A percentile compares a stretch with the other conserved stretches of the same genome.
Evolutionary conservation across 2,888 invertebrate species (phyloP).

Genomic region (Phlogophora meticulosa): DNA sequence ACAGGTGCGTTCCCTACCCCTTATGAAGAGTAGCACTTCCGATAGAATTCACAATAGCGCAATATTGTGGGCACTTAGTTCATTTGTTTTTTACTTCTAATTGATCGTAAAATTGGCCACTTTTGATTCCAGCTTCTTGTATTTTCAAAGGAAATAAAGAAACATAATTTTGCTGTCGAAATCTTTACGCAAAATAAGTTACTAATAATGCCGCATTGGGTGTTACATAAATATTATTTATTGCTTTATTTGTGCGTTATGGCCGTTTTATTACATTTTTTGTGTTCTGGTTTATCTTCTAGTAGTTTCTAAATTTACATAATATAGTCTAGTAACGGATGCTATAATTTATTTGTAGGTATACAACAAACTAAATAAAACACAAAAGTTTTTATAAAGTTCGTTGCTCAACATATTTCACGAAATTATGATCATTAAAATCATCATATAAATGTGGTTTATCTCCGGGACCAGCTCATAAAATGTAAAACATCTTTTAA

Average conservation of each 20-base stretch:
- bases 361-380: constrained; percentile 10
- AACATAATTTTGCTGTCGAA: background rate
- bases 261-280: constrained; percentile 23
- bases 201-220: background rate
- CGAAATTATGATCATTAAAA: constrained; percentile 32
- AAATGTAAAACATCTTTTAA: constrained; percentile 28
- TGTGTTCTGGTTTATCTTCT: constrained; percentile 54
- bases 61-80: background rate
- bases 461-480: constrained; percentile 1
- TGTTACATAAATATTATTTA: constrained; percentile 9
- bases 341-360: constrained; percentile 13
- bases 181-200: background rate
- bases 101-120: background rate
- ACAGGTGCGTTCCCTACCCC: too few species aligned
- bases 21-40: background rate
- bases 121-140: background rate
- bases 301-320: constrained; percentile 72
- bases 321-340: constrained; percentile 32
- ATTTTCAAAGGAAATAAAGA: background rate
- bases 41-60: too few species aligned
- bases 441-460: constrained; percentile 32
- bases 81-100: background rate
- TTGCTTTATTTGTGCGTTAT: constrained; percentile 25
- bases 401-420: constrained; percentile 30
- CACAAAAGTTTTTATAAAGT: background rate